Evolutionary conservation across 2,888 invertebrate genomes (phyloP), one percentile per base, ranked within the genome.

Genomic region (Drosophila rubida): DNA sequence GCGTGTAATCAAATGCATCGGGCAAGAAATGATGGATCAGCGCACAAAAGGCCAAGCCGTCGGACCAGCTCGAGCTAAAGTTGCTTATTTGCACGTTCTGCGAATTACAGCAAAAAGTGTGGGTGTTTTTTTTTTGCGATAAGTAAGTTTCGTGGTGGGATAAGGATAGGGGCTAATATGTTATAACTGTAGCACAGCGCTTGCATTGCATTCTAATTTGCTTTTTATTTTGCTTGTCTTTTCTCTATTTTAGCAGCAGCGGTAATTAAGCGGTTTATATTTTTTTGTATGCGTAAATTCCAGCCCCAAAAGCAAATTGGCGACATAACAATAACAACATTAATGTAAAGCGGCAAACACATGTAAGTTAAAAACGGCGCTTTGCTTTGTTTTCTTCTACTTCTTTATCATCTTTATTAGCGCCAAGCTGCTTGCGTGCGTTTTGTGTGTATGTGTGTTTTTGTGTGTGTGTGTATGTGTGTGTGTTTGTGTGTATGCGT

Each of bases 41-140:
- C 90, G 99, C 99, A 93, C 99, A 99, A 94, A 99, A 99, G 86
- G 98, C 99, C 94, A 99, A 94, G 91, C 99, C 99, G 93, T 99
- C 97, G 93, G 97, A 96, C 99, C 99, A 99, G 93, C 97, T 97
- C 92, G 96, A 96, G 90, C 99, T 99, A 94, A 99, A 99, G 94
- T 99, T 99, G 92, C 97, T 97, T 94, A 99, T 95, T 94, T 97
- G 96, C 92, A 99, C 96, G 95, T 97, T 97, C 98, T 98, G 83
- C 48, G 93, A 44, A 92, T 76, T 60, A 54, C 50, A 69, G 32
- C 14, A 11, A 44, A 44, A 27, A 39, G 22, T 53, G 32, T 32
- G 32, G 6, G 27, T 27, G 25, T 27, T 8, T 27, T 8, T 27
- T 8, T 27, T 27, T 49, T 53, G 32, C 49, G 8, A 57, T 71